Evolutionary conservation across 2,113 vertebrate genomes (phyloP), one percentile per base, ranked within the genome.

Genomic region (Echinops telfairi): DNA sequence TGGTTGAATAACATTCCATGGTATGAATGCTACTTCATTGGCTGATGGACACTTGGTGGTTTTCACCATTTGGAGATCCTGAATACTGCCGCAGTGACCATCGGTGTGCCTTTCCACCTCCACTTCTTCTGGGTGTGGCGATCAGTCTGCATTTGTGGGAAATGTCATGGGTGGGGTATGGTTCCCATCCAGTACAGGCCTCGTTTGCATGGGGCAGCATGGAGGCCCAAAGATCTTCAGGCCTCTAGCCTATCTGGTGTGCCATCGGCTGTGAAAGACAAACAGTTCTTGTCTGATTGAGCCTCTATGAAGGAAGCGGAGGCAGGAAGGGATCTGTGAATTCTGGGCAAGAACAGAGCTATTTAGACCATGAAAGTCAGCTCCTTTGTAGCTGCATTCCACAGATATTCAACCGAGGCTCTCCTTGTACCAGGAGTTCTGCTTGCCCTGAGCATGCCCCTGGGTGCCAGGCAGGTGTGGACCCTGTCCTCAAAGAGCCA

Each of bases 301-400:
- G 6, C 36, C 23, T 77, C 62, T 93, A n/a, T 19, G 79, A 82
- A 70, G 25, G 8, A 15, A 78, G 11, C 12, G 9, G 25, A 68
- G 43, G 36, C 6, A 3, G 58, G 31, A 73, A 36, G 3, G 19
- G 27, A 84, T 57, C 38, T 38, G 57, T 85, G 57, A 86, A 16
- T 89, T 90, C 77, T 57, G 17, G 76, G 38, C 10, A 77, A 88
- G 36, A 31, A 71, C 53, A 53, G 53, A 92, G 16, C 29, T 86
- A 10, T 12, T 47, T 36, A 66, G 16, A 47, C 29, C 77, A 62
- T 2, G n/a, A 40, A 86, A 43, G n/a, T 33, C 62, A 53, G 16
- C 71, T 82, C 86, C 8, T 38, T 83, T 57, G n/a, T 27, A 12
- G 57, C 79, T 47, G 3, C 12, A 19, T 92, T 80, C 68, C 79